Conservation (phyloP, 2,113 vertebrate species). For the Rutilus rutilus region DNA sequence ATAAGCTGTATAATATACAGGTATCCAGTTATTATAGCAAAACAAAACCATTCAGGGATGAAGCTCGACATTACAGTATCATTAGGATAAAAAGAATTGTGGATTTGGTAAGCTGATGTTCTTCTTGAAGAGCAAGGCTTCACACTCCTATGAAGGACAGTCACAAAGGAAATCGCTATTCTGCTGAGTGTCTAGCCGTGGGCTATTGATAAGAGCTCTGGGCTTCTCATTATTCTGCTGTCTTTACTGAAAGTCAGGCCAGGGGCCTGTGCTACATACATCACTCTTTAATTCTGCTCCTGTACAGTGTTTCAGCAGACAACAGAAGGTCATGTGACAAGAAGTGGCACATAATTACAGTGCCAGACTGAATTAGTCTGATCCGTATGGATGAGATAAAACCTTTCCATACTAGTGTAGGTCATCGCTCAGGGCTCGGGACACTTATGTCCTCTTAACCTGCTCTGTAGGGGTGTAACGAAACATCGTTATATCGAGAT, state of each 20-base stretch:
- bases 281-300: constrained; percentile 37
- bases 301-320: constrained; percentile 31
- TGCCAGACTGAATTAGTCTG: constrained; percentile 48
- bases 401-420: constrained; percentile 9
- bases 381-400: constrained; percentile 47
- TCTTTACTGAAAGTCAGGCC: constrained; percentile 46
- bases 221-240: constrained; percentile 41
- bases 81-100: neutral
- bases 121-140: constrained; percentile 21
- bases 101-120: neutral
- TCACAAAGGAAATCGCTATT: constrained; percentile 35
- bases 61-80: neutral
- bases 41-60: neutral
- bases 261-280: constrained; percentile 46
- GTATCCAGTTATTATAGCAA: neutral
- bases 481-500: too few species aligned
- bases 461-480: too few species aligned
- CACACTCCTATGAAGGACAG: constrained; percentile 21
- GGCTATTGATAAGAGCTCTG: constrained; percentile 55
- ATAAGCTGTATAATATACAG: neutral
- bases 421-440: neutral
- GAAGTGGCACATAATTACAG: constrained; percentile 66
- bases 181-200: constrained; percentile 8
- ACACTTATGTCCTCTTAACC: neutral
- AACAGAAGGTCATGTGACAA: constrained; percentile 54